phyloP scores from a whole-genome alignment of 2,797 vertebrate species.

The Lepilemur septentrionalis region DNA sequence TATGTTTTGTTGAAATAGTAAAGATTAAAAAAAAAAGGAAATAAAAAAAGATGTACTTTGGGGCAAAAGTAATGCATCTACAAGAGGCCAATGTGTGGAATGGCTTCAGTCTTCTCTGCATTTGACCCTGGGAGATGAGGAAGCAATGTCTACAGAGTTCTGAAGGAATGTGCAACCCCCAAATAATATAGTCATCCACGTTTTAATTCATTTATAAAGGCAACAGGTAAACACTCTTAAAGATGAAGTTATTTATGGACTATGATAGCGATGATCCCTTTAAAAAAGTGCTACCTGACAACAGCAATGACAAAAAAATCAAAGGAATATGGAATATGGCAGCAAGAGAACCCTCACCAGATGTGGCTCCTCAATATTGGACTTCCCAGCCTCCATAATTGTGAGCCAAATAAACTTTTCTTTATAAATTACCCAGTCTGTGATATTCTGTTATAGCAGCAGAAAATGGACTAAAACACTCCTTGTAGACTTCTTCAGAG shows the following conservation, averaged over 20 bases:
- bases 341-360: not conserved
- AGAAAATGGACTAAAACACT: not conserved
- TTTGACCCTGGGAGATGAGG: not conserved
- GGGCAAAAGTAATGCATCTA: not conserved
- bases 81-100: not conserved
- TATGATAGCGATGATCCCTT: not conserved
- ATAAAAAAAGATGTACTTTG: not conserved
- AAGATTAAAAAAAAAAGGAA: not conserved
- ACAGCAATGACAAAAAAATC: not conserved
- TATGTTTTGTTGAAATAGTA: not conserved
- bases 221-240: not conserved
- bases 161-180: not conserved
- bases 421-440: not conserved
- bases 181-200: not conserved
- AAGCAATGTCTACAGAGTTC: not conserved
- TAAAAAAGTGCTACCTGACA: not conserved
- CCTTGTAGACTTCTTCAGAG: not conserved
- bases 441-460: not conserved
- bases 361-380: not conserved
- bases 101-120: not conserved
- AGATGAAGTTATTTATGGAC: not conserved
- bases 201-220: slow-evolving; percentile 13
- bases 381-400: not conserved
- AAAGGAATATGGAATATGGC: not conserved
- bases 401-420: not conserved